Evolutionary conservation across 2,797 vertebrate species (phyloP).

Genomic region (Lepilemur ruficaudatus): DNA sequence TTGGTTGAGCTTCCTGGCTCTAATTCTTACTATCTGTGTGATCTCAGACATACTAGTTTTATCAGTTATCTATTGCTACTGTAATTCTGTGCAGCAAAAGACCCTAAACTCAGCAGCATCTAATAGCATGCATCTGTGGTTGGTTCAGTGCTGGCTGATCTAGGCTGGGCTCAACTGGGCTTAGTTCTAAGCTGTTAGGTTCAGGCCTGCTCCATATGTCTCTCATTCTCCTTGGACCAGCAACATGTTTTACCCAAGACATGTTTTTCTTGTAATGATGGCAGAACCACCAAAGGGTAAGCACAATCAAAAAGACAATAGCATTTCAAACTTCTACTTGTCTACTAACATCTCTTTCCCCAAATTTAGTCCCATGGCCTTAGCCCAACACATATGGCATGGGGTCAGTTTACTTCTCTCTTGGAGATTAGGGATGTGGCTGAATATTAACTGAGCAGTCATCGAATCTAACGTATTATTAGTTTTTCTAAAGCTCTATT

Average conservation of each 20-base stretch:
- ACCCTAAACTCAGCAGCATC: neutral
- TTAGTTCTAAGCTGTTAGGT: neutral
- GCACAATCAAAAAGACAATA: neutral
- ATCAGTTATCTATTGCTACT: neutral
- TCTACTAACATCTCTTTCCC: neutral
- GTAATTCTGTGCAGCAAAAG: neutral
- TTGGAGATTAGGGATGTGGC: neutral
- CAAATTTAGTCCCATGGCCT: neutral
- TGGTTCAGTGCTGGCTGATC: neutral
- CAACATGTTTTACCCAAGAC: neutral
- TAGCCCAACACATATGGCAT: neutral
- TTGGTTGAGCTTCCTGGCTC: neutral
- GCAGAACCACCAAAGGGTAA: neutral
- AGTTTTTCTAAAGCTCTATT: neutral
- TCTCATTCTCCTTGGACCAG: neutral
- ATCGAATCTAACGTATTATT: neutral
- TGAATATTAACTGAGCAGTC: neutral
- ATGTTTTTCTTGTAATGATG: neutral
- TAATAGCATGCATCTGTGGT: neutral
- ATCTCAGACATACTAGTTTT: neutral
- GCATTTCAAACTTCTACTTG: neutral
- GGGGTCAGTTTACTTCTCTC: neutral
- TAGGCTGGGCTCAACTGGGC: neutral
- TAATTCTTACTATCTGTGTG: neutral
- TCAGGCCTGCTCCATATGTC: neutral